These are phyloP conservation scores for Macrotis lagotis DNA, from an alignment of 2,113 vertebrate genomes.

Conservation along the genomic window DNA sequence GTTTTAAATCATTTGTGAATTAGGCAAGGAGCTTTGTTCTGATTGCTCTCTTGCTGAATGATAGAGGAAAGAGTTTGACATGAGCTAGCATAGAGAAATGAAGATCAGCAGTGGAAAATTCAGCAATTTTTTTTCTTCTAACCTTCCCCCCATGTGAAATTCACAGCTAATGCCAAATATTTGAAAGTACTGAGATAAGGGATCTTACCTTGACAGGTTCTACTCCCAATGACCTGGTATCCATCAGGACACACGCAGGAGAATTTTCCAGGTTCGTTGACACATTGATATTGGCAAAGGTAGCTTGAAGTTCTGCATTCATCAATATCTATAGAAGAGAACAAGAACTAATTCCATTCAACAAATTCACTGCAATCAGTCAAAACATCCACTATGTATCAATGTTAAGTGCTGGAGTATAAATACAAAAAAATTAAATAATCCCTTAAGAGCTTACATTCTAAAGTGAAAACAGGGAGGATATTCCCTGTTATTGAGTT, in stretches of 20 bases:
- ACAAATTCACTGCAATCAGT: neutral
- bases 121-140: neutral
- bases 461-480: neutral
- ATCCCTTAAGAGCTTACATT: neutral
- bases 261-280: conserved; percentile 93
- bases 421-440: neutral
- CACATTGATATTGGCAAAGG: conserved; percentile 94
- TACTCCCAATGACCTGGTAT: conserved; percentile 92
- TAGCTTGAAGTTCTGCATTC: conserved; percentile 95
- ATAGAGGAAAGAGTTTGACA: neutral
- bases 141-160: neutral
- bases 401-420: neutral
- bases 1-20: neutral
- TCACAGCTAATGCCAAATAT: conserved; percentile 21
- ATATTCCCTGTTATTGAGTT: neutral
- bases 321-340: conserved; percentile 88
- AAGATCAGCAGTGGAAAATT: conserved; percentile 31
- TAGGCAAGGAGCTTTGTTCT: neutral
- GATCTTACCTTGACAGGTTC: conserved; percentile 92
- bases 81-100: conserved; percentile 30
- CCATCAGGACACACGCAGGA: conserved; percentile 94
- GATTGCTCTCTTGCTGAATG: neutral
- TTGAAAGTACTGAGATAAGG: conserved; percentile 30
- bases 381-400: neutral
- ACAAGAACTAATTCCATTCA: conserved; percentile 11